These are phyloP conservation scores for Microplitis mediator DNA, from an alignment of 1,140 invertebrate species.

Conservation along the genomic window DNA sequence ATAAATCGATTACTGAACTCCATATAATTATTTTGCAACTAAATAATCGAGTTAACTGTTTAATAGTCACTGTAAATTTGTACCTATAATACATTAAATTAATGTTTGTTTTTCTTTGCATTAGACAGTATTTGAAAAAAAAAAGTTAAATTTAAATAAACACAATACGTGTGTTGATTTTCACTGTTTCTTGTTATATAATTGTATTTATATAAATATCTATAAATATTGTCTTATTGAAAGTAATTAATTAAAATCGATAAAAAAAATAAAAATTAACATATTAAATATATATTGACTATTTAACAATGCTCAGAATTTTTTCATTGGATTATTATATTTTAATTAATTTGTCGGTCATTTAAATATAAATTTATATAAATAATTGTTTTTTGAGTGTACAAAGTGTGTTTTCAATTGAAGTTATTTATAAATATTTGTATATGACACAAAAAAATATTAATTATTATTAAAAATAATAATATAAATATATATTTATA, in stretches of 20 bases:
- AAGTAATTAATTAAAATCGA: background rate
- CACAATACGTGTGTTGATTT: conserved; percentile 21
- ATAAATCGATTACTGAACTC: background rate
- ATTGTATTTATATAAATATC: conserved; percentile 22
- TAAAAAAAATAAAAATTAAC: background rate
- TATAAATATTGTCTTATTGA: background rate
- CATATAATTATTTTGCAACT: background rate
- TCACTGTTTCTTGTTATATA: conserved; percentile 26
- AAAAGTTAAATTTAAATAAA: conserved; percentile 17
- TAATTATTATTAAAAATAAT: background rate
- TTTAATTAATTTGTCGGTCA: background rate
- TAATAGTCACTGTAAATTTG: conserved; percentile 17
- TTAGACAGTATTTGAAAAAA: conserved; percentile 18
- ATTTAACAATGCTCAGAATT: conserved; percentile 21
- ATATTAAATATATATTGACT: conserved; percentile 1
- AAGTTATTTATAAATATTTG: background rate
- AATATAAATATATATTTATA: too few species aligned
- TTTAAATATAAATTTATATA: background rate
- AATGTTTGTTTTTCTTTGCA: background rate
- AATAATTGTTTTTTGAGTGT: background rate
- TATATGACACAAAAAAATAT: background rate
- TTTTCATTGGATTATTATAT: background rate
- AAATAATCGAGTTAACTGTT: background rate
- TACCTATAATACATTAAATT: conserved; percentile 11
- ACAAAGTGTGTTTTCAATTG: background rate